Evolutionary conservation across 2,113 vertebrate species (phyloP).

Genomic region (Pseudopodoces humilis): DNA sequence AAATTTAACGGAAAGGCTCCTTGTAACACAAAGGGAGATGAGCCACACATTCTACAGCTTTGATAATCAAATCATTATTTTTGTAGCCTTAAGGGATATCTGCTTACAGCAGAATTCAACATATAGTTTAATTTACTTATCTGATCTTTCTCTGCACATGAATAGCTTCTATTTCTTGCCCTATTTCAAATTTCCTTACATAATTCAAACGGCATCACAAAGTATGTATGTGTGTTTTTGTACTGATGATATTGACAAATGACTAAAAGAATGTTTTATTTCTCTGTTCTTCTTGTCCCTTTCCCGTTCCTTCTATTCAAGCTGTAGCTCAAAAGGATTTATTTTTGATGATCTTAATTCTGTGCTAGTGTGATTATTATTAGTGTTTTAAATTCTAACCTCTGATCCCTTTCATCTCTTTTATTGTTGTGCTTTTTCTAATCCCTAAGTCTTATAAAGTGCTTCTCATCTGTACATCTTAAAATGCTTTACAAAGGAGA

Average conservation of each 20-base stretch:
- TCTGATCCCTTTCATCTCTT: constrained; percentile 35
- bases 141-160: constrained; percentile 55
- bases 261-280: constrained; percentile 15
- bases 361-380: constrained; percentile 10
- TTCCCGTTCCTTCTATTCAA: background rate
- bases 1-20: constrained; percentile 55
- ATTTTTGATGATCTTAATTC: constrained; percentile 57
- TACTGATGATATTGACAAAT: constrained; percentile 38
- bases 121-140: constrained; percentile 70
- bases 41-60: constrained; percentile 48
- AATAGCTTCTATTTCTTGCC: constrained; percentile 59
- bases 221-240: background rate
- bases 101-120: constrained; percentile 66
- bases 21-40: constrained; percentile 49
- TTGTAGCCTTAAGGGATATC: constrained; percentile 63
- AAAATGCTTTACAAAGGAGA: background rate
- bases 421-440: constrained; percentile 48
- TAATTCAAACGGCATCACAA: constrained; percentile 52
- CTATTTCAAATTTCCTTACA: constrained; percentile 62
- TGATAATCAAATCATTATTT: constrained; percentile 72
- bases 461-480: background rate
- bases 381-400: constrained; percentile 54
- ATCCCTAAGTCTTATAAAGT: constrained; percentile 23
- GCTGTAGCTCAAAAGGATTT: constrained; percentile 41
- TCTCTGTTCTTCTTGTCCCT: background rate